A percentile compares a stretch with the other conserved stretches of the same genome.
Evolutionary conservation across 2,888 invertebrate genomes (phyloP).

Genomic region (Pyralis farinalis): DNA sequence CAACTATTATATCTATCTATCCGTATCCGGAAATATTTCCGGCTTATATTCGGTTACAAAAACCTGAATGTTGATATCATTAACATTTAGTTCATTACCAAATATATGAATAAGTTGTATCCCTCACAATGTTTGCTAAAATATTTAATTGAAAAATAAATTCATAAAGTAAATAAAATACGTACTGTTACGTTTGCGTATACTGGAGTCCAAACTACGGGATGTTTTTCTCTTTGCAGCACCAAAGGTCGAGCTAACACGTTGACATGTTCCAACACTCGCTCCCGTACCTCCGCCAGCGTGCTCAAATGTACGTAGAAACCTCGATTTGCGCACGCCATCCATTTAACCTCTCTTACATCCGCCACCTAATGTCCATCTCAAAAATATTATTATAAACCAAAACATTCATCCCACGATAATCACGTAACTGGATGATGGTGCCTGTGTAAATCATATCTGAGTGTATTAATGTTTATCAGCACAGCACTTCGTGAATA

Average conservation of each 20-base stretch:
- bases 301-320: constrained; percentile 98
- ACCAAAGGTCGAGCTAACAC: constrained; percentile 98
- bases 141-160: not conserved
- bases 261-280: constrained; percentile 97
- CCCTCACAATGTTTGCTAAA: too few relatives aligned
- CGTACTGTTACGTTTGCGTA: constrained; percentile 94
- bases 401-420: not conserved
- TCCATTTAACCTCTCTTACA: constrained; percentile 96
- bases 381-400: constrained; percentile 31
- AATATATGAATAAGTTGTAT: too few relatives aligned
- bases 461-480: constrained; percentile 24
- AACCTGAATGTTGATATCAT: too few relatives aligned
- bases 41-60: too few relatives aligned
- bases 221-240: constrained; percentile 89
- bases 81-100: too few relatives aligned
- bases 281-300: constrained; percentile 97
- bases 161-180: constrained; percentile 5
- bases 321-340: constrained; percentile 98
- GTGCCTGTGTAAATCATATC: constrained; percentile 23
- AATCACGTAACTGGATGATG: constrained; percentile 4
- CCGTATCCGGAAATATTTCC: too few relatives aligned
- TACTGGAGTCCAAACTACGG: constrained; percentile 98
- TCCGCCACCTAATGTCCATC: constrained; percentile 85
- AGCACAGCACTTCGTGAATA: constrained; percentile 25
- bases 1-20: too few relatives aligned